Evolutionary conservation across 1,140 invertebrate species (phyloP).

Genomic region (Fragariocoptes setiger): DNA sequence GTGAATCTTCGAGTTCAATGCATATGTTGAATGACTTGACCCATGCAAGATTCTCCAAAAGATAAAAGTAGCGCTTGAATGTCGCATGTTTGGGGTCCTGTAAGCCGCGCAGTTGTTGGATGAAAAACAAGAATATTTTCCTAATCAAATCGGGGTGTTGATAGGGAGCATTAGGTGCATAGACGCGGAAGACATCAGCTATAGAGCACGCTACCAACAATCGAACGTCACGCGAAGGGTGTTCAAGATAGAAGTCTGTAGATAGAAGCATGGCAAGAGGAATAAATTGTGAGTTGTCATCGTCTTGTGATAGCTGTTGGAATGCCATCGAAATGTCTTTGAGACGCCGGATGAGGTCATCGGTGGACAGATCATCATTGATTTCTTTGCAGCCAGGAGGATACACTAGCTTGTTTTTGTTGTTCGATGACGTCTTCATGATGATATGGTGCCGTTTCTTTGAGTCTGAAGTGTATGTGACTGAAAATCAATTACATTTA

Average conservation of each 20-base stretch:
- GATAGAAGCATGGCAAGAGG: slow-evolving; percentile 56
- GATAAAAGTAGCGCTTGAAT: slow-evolving; percentile 88
- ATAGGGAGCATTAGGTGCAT: slow-evolving; percentile 89
- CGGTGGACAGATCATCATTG: slow-evolving; percentile 61
- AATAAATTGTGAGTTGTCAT: slow-evolving; percentile 69
- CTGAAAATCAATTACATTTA: too few species aligned
- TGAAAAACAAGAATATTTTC: slow-evolving; percentile 39
- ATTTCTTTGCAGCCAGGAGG: slow-evolving; percentile 23
- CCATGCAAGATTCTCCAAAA: slow-evolving; percentile 53
- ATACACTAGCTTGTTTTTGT: slow-evolving; percentile 17
- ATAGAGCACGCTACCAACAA: slow-evolving; percentile 81
- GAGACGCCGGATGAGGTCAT: slow-evolving; percentile 56
- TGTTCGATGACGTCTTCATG: too few species aligned
- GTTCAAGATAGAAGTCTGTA: slow-evolving; percentile 62
- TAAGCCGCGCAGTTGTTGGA: slow-evolving; percentile 56
- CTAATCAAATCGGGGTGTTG: slow-evolving; percentile 73
- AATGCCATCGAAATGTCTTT: slow-evolving; percentile 37
- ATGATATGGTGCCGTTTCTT: too few species aligned
- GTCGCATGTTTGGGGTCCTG: slow-evolving; percentile 85
- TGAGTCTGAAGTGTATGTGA: too few species aligned
- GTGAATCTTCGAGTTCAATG: slow-evolving; percentile 81
- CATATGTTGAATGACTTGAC: slow-evolving; percentile 98
- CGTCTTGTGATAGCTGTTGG: slow-evolving; percentile 83
- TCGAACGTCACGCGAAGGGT: slow-evolving; percentile 67
- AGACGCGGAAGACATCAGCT: slow-evolving; percentile 81